Conservation (phyloP, 2,888 invertebrate genomes). For the Ommatoiulus sabulosus region DNA sequence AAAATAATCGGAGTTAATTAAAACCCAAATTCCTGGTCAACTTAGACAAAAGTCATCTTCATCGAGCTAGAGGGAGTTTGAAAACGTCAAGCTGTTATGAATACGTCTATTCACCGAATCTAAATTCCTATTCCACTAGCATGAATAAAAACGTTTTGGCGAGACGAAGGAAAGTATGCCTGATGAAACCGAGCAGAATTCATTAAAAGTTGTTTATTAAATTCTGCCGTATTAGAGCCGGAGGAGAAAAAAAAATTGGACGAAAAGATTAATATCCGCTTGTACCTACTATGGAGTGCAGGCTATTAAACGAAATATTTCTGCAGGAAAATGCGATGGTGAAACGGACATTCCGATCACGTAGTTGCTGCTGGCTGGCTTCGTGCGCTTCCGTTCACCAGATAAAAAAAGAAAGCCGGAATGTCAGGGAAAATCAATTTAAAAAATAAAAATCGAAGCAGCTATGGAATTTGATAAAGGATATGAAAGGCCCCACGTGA, state of each 20-base stretch:
- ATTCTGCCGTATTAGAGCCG: not conserved
- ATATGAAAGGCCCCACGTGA: not conserved
- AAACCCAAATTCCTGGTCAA: not conserved
- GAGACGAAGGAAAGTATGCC: not conserved
- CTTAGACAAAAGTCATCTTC: not conserved
- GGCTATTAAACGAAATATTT: constrained; percentile 6
- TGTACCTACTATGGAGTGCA: not conserved
- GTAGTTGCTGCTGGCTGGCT: not conserved
- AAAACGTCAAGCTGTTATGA: not conserved
- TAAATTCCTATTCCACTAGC: not conserved
- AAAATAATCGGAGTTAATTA: not conserved
- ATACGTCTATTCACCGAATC: not conserved
- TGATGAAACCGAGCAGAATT: not conserved
- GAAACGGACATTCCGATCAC: constrained; percentile 38
- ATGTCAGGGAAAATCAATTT: constrained; percentile 45
- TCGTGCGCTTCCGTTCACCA: not conserved
- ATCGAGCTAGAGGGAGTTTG: not conserved
- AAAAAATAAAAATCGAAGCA: constrained; percentile 45
- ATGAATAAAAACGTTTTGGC: not conserved
- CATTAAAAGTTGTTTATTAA: constrained; percentile 48
- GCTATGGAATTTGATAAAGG: constrained; percentile 30
- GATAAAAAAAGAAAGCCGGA: constrained; percentile 3
- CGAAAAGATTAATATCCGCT: constrained; percentile 45
- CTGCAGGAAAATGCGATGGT: not conserved
- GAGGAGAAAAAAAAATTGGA: not conserved